These are phyloP conservation scores for Tyria jacobaeae DNA, from an alignment of 2,888 invertebrate genomes.

Conservation along the genomic window DNA sequence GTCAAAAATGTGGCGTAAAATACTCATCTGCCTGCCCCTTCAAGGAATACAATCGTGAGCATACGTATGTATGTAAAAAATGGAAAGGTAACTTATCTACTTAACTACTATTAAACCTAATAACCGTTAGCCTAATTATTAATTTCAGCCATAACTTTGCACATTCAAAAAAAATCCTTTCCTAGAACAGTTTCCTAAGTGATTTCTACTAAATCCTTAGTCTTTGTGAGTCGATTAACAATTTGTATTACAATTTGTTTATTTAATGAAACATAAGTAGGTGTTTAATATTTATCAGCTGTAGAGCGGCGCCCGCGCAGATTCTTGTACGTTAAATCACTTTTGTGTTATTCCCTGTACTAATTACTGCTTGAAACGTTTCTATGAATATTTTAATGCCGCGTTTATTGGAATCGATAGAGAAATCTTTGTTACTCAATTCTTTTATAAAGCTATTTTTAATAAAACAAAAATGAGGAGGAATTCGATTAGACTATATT, in stretches of 20 bases:
- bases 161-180: neutral
- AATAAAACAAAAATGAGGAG: too few relatives aligned
- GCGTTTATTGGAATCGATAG: neutral
- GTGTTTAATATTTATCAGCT: constrained; percentile 50
- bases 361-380: constrained; percentile 34
- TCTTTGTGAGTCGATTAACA: constrained; percentile 23
- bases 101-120: too few relatives aligned
- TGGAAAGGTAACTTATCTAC: too few relatives aligned
- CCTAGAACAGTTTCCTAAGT: neutral
- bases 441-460: too few relatives aligned
- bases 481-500: too few relatives aligned
- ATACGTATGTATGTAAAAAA: too few relatives aligned
- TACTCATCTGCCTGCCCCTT: too few relatives aligned
- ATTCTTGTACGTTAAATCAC: constrained; percentile 32
- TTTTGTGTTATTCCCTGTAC: constrained; percentile 34
- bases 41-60: too few relatives aligned
- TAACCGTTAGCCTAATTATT: too few relatives aligned
- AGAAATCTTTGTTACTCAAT: neutral
- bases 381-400: constrained; percentile 43
- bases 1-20: too few relatives aligned
- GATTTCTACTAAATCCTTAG: constrained; percentile 1
- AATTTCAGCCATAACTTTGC: too few relatives aligned
- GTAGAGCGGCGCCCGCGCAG: constrained; percentile 30
- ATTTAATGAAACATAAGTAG: constrained; percentile 43
- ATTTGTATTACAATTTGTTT: constrained; percentile 56